Evolutionary conservation across 2,888 invertebrate species (phyloP), one percentile per base, ranked within the genome.

Genomic region (Pachydiplax longipennis): DNA sequence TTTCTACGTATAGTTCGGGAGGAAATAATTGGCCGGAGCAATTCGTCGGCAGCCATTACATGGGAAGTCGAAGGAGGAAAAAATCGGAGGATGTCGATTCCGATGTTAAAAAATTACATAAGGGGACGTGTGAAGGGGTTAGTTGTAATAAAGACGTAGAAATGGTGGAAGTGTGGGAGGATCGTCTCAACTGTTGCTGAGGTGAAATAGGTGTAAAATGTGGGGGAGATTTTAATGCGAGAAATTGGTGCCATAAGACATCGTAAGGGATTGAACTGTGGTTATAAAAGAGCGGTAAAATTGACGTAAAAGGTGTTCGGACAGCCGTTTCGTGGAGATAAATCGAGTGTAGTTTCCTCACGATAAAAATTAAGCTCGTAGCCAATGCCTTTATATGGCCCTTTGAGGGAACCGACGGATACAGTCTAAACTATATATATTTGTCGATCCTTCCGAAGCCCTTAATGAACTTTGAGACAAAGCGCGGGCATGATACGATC

Each of bases 131-230:
- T n/a, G n/a, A 25, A 48, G 40, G n/a, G 44, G n/a, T 25, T 44
- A 53, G 81, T 15, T 35, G 31, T 31, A 83, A 31, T n/a, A 25
- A 81, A 12, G 22, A 25, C 31, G n/a, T 65, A 65, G 44, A 53
- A 6, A 4, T 15, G 53, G 53, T 15, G 18, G 53, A 37, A 37
- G 18, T 53, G 53, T 53, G 53, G 53, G 53, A 53, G 53, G 53
- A 53, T 8, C 15, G 53, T 48, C 10, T 48, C 48, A 4, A 13
- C 53, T 18, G 53, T 18, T 25, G 35, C 58, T 61, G 61, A 22
- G 58, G 35, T 25, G 87, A 61, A 58, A 87, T 58, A 87, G 61
- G 87, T 37, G 87, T 58, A 58, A 87, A 87, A 35, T 35, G 87
- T 13, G 37, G 83, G 58, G 58, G 73, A 25, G 73, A 73, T 73